Percentiles rank a stretch among this genome's conserved stretches.
Conservation (phyloP, 2,797 vertebrate genomes). For the Mormyrops boulengeri region DNA sequence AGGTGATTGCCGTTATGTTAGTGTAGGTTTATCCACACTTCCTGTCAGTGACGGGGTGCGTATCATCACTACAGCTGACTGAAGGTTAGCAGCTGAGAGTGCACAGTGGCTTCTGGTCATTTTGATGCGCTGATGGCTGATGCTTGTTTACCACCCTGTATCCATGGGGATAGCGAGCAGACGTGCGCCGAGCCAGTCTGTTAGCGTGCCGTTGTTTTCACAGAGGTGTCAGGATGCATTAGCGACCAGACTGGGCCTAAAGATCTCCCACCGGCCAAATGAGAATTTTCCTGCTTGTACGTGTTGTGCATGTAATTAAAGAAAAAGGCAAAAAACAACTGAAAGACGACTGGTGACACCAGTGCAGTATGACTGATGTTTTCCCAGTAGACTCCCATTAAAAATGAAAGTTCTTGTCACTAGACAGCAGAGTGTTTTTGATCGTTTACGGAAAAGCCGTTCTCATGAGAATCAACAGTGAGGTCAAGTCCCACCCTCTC, state of each 20-base stretch:
- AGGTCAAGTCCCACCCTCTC: not conserved
- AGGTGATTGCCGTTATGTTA: not conserved
- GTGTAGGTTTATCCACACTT: not conserved
- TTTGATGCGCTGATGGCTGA: not conserved
- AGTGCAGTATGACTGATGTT: not conserved
- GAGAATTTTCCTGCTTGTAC: not conserved
- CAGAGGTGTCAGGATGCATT: not conserved
- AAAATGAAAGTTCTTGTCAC: slow-evolving; percentile 4
- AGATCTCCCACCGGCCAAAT: not conserved
- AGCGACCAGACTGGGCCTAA: not conserved
- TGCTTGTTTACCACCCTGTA: not conserved
- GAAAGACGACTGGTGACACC: not conserved
- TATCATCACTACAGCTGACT: not conserved
- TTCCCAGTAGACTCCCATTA: not conserved
- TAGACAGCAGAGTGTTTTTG: not conserved
- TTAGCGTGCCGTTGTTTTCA: not conserved
- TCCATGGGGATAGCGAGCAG: not conserved
- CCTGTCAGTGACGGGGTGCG: not conserved
- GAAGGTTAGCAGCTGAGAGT: not conserved
- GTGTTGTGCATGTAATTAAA: not conserved
- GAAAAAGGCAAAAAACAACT: not conserved
- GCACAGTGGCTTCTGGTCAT: not conserved
- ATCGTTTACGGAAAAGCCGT: not conserved
- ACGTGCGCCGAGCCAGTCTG: not conserved
- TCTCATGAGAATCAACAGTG: not conserved